A percentile compares a stretch with the other conserved stretches of the same genome.
Evolutionary conservation across 2,113 vertebrate species (phyloP).

Genomic region (Corythornis vintsioides): DNA sequence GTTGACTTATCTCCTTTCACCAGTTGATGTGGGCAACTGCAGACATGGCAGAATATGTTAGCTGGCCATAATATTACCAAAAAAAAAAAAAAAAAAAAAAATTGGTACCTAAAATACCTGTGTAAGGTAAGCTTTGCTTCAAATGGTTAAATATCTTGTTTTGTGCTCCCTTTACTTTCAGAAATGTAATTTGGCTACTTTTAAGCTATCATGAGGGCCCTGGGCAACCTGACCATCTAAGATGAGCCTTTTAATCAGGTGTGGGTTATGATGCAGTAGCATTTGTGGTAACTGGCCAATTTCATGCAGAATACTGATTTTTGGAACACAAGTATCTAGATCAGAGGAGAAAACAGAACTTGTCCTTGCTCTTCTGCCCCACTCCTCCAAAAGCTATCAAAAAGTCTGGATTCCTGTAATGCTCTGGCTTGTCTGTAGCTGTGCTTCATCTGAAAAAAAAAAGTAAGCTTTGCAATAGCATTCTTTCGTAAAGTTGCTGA

Average conservation of each 20-base stretch:
- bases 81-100: not conserved
- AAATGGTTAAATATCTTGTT: not conserved
- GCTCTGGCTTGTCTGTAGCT: not conserved
- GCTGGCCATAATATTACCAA: not conserved
- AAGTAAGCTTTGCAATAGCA: conserved; percentile 40
- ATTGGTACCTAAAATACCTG: not conserved
- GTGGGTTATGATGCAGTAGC: not conserved
- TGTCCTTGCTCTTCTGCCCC: not conserved
- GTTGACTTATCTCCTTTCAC: not conserved
- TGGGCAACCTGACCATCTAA: not conserved
- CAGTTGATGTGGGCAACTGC: not conserved
- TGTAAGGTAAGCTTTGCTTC: not conserved
- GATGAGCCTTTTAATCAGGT: not conserved
- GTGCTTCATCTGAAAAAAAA: not conserved
- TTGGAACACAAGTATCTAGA: not conserved
- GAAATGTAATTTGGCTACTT: not conserved
- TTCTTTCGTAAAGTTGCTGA: conserved; percentile 59
- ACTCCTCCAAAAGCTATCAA: not conserved
- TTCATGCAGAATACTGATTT: not conserved
- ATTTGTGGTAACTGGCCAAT: not conserved
- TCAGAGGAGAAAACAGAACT: not conserved
- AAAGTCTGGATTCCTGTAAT: not conserved
- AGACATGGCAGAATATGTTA: not conserved
- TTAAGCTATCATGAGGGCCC: not conserved
- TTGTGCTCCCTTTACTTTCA: not conserved